Evolutionary conservation across 2,113 vertebrate species (phyloP).

Genomic region (Upupa epops): DNA sequence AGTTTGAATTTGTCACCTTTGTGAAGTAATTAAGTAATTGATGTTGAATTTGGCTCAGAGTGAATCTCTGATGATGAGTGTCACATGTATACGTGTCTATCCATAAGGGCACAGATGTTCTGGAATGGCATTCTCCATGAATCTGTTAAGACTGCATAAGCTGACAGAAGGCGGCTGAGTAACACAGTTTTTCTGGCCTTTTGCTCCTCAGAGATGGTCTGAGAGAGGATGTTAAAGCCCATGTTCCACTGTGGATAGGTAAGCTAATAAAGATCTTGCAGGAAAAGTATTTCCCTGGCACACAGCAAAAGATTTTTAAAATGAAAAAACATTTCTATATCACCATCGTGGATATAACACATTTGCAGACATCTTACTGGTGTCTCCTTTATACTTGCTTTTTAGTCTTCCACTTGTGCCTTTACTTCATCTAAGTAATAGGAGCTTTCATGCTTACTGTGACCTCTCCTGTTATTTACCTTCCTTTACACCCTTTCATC

Average conservation of each 20-base stretch:
- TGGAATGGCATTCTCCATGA: not conserved
- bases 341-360: not conserved
- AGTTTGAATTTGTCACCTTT: not conserved
- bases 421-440: not conserved
- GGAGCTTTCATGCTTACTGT: not conserved
- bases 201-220: accelerated
- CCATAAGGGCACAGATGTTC: not conserved
- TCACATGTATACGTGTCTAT: not conserved
- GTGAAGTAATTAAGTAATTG: not conserved
- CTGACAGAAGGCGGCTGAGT: not conserved
- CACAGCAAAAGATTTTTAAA: not conserved
- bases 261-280: not conserved
- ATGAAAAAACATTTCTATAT: not conserved
- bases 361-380: not conserved
- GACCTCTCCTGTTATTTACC: not conserved
- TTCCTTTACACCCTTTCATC: not conserved
- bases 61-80: not conserved
- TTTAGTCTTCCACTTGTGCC: not conserved
- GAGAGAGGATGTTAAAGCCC: not conserved
- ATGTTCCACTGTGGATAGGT: not conserved
- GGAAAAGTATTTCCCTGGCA: not conserved
- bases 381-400: not conserved
- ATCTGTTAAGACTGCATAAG: not conserved
- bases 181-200: not conserved
- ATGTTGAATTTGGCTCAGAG: not conserved